Percentiles rank a stretch among this genome's conserved stretches.
Evolutionary conservation across 2,797 vertebrate species (phyloP).

Genomic region (Cynodonichthys magdalenae): DNA sequence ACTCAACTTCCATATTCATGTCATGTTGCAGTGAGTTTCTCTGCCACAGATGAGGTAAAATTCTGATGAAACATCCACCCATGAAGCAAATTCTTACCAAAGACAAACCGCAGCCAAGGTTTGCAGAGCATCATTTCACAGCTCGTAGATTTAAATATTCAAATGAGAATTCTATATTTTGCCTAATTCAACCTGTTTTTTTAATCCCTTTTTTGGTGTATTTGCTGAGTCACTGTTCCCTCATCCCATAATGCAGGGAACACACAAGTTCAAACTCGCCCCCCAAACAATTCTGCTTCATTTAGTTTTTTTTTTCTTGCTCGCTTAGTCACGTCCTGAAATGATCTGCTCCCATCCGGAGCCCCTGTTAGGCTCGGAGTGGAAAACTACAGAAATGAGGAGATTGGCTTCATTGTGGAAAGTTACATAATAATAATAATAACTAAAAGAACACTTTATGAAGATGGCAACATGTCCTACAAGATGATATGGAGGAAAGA

Average conservation of each 20-base stretch:
- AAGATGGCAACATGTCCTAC: too few relatives aligned
- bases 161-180: too few relatives aligned
- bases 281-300: background rate
- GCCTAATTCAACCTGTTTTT: background rate
- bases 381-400: conserved; percentile 64
- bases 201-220: background rate
- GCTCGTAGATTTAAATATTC: too few relatives aligned
- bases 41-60: background rate
- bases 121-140: background rate
- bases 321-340: conserved; percentile 48
- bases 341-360: background rate
- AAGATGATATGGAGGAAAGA: background rate
- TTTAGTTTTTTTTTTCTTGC: background rate
- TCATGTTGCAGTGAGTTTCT: conserved; percentile 1
- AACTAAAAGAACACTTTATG: too few relatives aligned
- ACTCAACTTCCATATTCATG: conserved; percentile 25
- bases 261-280: conserved; percentile 55
- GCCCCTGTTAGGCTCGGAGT: conserved; percentile 34
- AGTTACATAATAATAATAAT: too few relatives aligned
- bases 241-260: background rate
- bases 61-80: conserved; percentile 21
- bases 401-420: background rate
- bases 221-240: background rate
- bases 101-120: conserved; percentile 27
- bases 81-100: conserved; percentile 49